Conservation (phyloP, 2,888 invertebrate species). For the Pimpla rufipes region DNA sequence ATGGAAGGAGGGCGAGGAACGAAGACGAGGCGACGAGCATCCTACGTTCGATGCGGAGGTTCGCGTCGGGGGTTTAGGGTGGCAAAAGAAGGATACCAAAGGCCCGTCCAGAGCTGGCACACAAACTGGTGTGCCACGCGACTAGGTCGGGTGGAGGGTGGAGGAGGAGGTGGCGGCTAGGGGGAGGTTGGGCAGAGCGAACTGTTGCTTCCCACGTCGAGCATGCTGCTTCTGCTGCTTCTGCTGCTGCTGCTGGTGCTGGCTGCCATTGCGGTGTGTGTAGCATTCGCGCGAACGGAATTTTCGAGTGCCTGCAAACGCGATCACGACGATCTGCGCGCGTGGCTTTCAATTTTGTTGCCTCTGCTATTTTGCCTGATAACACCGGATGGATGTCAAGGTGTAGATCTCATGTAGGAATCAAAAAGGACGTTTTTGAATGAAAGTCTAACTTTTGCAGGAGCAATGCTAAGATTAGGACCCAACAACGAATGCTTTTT, state of each 20-base stretch:
- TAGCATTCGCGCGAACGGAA: slow-evolving; percentile 54
- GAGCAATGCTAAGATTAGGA: too few species aligned
- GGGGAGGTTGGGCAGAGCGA: slow-evolving; percentile 77
- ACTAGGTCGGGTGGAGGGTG: slow-evolving; percentile 63
- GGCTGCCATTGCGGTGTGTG: slow-evolving; percentile 23
- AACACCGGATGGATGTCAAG: too few species aligned
- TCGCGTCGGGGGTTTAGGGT: slow-evolving; percentile 58
- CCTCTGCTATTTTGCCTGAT: too few species aligned
- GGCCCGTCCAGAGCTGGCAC: slow-evolving; percentile 52
- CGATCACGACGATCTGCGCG: slow-evolving; percentile 73
- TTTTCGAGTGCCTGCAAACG: slow-evolving; percentile 74
- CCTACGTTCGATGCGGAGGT: slow-evolving; percentile 32
- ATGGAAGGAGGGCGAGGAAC: slow-evolving; percentile 18
- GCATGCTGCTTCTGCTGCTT: too few species aligned
- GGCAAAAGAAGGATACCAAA: slow-evolving; percentile 68
- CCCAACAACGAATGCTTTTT: too few species aligned
- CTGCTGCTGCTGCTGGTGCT: too few species aligned
- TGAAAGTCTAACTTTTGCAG: too few species aligned
- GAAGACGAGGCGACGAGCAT: slow-evolving; percentile 2
- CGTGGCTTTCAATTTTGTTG: not conserved
- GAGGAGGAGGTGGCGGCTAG: slow-evolving; percentile 31
- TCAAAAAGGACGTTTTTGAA: too few species aligned
- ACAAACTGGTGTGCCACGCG: slow-evolving; percentile 64
- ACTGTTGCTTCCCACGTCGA: slow-evolving; percentile 83
- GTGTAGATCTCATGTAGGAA: too few species aligned